A percentile compares a stretch with the other conserved stretches of the same genome.
phyloP scores from a whole-genome alignment of 1,140 invertebrate genomes.

The Drosophila kikkawai region DNA sequence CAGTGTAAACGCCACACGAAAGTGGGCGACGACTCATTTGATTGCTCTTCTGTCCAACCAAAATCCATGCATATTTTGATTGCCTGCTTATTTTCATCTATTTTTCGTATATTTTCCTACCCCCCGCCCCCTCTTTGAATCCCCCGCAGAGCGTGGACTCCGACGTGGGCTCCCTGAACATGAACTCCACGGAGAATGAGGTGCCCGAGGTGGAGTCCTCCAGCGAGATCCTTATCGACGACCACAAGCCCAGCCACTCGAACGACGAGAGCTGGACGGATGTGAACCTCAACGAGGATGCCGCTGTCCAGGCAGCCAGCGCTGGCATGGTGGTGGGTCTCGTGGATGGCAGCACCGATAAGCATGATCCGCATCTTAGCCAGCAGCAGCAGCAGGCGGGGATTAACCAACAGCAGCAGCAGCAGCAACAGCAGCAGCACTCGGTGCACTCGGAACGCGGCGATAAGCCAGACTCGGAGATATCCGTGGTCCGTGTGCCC shows the following conservation, averaged over 20 bases:
- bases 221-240: slow-evolving; percentile 88
- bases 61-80: slow-evolving; percentile 59
- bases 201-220: slow-evolving; percentile 88
- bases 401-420: slow-evolving; percentile 39
- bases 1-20: slow-evolving; percentile 31
- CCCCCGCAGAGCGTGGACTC: slow-evolving; percentile 90
- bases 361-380: slow-evolving; percentile 34
- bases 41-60: slow-evolving; percentile 34
- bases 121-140: neutral
- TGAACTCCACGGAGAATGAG: slow-evolving; percentile 89
- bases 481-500: slow-evolving; percentile 90
- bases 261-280: slow-evolving; percentile 96
- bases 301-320: slow-evolving; percentile 85
- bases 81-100: slow-evolving; percentile 29
- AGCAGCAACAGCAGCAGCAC: slow-evolving; percentile 45
- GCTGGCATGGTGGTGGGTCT: slow-evolving; percentile 66
- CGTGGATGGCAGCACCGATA: slow-evolving; percentile 32
- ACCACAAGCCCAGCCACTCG: slow-evolving; percentile 88
- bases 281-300: slow-evolving; percentile 95
- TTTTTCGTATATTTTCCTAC: neutral
- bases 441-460: slow-evolving; percentile 86
- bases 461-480: slow-evolving; percentile 90
- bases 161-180: slow-evolving; percentile 89
- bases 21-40: slow-evolving; percentile 25
- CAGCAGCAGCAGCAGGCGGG: slow-evolving; percentile 45